Evolutionary conservation across 30 jellyfish, hydroid and myxozoan genomes (phyloP).

Genomic region (Aurelia aurita): DNA sequence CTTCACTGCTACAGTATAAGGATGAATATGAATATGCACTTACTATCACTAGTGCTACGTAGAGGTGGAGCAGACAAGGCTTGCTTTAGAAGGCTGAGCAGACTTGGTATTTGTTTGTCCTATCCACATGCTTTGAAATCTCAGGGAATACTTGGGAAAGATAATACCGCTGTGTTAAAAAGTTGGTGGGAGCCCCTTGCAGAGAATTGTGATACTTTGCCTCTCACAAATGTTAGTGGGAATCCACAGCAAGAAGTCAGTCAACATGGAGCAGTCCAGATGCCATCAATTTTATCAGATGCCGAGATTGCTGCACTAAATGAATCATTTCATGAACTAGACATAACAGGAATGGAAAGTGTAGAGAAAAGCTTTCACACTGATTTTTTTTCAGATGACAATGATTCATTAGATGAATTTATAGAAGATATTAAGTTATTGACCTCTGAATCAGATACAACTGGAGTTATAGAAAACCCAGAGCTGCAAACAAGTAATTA

Average conservation of each 20-base stretch:
- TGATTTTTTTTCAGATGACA: no score
- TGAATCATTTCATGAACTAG: no score
- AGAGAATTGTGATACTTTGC: constrained; percentile 29
- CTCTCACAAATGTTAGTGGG: constrained; percentile 14
- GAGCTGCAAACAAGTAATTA: constrained; percentile 29
- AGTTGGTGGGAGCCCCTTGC: constrained; percentile 47
- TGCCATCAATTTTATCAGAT: no score
- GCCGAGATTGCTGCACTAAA: no score
- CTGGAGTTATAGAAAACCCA: neutral
- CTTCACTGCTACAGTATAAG: constrained; percentile 43
- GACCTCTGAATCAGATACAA: no score
- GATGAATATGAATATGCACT: constrained; percentile 35
- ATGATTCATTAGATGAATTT: no score
- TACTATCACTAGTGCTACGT: constrained; percentile 40
- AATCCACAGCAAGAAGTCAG: no score
- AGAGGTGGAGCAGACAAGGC: constrained; percentile 54
- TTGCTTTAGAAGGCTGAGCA: constrained; percentile 41
- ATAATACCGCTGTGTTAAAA: constrained; percentile 27
- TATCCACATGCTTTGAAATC: neutral
- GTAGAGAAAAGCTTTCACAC: no score
- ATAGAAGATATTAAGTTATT: no score
- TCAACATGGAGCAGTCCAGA: no score
- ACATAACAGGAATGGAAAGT: no score
- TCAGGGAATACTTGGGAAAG: constrained; percentile 33
- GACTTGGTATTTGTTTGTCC: constrained; percentile 32